phyloP scores from a whole-genome alignment of 2,113 vertebrate genomes.

The Ascaphus truei region DNA sequence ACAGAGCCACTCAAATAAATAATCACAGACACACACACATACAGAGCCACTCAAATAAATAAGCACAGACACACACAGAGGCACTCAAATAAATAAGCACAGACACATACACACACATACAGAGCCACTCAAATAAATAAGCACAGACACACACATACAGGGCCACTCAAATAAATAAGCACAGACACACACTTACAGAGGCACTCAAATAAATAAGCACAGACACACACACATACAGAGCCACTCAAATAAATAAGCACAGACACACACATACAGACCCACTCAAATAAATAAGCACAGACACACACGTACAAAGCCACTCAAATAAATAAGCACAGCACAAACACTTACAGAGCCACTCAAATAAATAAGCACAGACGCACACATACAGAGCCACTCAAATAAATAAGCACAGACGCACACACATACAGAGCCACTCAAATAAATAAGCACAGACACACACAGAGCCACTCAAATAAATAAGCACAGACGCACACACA shows the following conservation, averaged over 20 bases:
- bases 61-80: background rate
- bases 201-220: conserved; percentile 21
- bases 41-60: conserved; percentile 12
- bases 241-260: conserved; percentile 22
- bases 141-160: background rate
- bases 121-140: conserved; percentile 24
- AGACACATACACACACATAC: background rate
- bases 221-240: background rate
- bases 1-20: conserved; percentile 14
- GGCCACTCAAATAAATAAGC: conserved; percentile 23
- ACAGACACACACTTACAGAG: background rate
- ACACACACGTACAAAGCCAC: background rate
- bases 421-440: background rate
- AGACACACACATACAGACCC: background rate
- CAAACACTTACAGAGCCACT: background rate
- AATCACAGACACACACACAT: background rate
- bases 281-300: conserved; percentile 20
- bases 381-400: background rate
- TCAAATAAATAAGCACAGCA: conserved; percentile 17
- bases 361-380: conserved; percentile 11
- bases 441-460: background rate
- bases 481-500: background rate
- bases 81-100: conserved; percentile 21
- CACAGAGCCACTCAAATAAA: conserved; percentile 14
- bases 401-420: conserved; percentile 10